Base-by-base conservation (phyloP, 2,888 invertebrate species). In the Sinotaia quadrata region DNA sequence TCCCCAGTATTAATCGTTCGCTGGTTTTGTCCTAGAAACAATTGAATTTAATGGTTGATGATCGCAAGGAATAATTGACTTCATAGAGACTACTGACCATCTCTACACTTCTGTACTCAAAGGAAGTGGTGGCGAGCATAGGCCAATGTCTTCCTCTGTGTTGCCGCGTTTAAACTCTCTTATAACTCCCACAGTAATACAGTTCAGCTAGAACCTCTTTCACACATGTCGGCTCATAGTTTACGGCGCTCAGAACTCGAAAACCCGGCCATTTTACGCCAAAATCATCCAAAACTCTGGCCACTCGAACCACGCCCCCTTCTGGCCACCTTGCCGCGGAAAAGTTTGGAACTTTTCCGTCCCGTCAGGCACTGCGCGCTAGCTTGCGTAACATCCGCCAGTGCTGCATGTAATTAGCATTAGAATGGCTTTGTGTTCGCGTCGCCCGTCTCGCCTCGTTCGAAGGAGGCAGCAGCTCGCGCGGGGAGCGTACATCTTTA, bases 351-450 rank as follows among this genome's bases (percentile, higher is more conserved):
- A 63, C 54, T 52, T 51, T 15, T 36, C 41, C 18, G 15, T 65
- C 65, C 65, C 65, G 56, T 54, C 65, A 31, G 65, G 10, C 65
- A 5, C 15, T 65, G 65, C 65, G 65, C 65, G 63, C 37, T 2
- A 24, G 51, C 63, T 65, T 65, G 65, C 65, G 65, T 65, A 65
- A 65, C 65, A 65, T 65, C 65, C 65, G 65, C 52, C 10, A 31
- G 4, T 15, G 56, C 33, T 54, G 65, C 65, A 56, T 27, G 31
- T 37, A 18, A 65, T 65, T 65, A 44, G 54, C 65, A 65, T 65
- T 8, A 56, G 54, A 65, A 65, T 44, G 65, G 56, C 56, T 27
- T 10, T 3, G 41, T 15, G 33, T 34, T 18, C 31, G 27, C 29
- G 27, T 24, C 54, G 47, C 47, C 47, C 24, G 21, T n/a, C 47